These are phyloP conservation scores for Listrodromus nycthemerus DNA, from an alignment of 2,888 invertebrate species.

Conservation along the genomic window DNA sequence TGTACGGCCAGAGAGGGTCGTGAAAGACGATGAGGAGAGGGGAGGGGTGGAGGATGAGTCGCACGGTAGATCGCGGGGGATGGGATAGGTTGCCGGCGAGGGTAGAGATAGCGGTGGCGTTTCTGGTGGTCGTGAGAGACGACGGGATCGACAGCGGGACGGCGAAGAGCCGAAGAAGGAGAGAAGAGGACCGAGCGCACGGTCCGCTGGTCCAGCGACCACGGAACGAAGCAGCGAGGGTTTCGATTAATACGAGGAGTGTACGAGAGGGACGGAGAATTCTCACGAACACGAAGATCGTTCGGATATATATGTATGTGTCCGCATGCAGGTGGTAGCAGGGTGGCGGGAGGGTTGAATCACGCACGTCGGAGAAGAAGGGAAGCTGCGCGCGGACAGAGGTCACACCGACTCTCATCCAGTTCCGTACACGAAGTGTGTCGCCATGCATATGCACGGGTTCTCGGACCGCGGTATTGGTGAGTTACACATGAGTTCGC, in stretches of 20 bases:
- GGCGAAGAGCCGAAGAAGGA: slow-evolving; percentile 58
- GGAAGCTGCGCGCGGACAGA: slow-evolving; percentile 14
- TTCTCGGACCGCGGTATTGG: background rate
- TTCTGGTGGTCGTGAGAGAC: slow-evolving; percentile 47
- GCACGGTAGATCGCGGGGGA: slow-evolving; percentile 40
- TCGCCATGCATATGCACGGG: background rate
- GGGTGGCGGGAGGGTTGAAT: background rate
- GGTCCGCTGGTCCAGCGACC: slow-evolving; percentile 43
- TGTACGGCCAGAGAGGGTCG: slow-evolving; percentile 52
- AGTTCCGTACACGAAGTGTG: background rate
- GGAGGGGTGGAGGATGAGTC: slow-evolving; percentile 41
- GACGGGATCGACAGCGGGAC: slow-evolving; percentile 68
- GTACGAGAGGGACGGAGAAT: slow-evolving; percentile 6
- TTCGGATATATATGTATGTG: slow-evolving; percentile 8
- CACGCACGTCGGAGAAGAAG: slow-evolving; percentile 32
- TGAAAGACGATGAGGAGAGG: slow-evolving; percentile 36
- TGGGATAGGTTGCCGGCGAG: slow-evolving; percentile 63
- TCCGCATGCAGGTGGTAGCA: background rate
- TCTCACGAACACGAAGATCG: slow-evolving; percentile 34
- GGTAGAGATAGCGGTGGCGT: slow-evolving; percentile 57
- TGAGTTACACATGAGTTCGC: slow-evolving; percentile 9
- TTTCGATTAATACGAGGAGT: slow-evolving; percentile 27
- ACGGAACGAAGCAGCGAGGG: slow-evolving; percentile 41
- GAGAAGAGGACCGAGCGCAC: slow-evolving; percentile 19
- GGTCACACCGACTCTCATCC: slow-evolving; percentile 11